Evolutionary conservation across 1,140 invertebrate species (phyloP).

Genomic region (Trachymyrmex cornetzi): DNA sequence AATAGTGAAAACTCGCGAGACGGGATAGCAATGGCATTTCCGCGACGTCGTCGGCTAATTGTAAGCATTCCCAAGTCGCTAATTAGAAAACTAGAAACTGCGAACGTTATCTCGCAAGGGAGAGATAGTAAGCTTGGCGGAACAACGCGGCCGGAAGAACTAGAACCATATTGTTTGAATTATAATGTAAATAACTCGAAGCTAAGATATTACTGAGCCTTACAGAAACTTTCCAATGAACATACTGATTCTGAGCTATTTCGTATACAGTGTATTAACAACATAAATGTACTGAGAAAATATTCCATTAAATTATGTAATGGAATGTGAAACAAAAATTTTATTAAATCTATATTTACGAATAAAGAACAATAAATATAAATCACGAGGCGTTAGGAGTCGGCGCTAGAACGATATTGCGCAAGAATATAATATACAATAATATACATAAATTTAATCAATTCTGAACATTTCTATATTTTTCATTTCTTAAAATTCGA

Average conservation of each 20-base stretch:
- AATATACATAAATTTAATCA: no score
- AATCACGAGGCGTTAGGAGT: no score
- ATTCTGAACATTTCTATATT: no score
- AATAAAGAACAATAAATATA: no score
- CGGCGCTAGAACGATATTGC: no score
- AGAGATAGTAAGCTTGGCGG: conserved; percentile 42
- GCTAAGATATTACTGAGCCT: conserved; percentile 22
- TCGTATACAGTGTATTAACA: background rate
- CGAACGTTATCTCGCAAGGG: conserved; percentile 44
- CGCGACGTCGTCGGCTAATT: conserved; percentile 48
- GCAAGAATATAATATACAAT: no score
- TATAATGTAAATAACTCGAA: conserved; percentile 62
- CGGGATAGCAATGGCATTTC: conserved; percentile 10
- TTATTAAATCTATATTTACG: background rate
- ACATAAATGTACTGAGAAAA: background rate
- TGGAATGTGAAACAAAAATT: background rate
- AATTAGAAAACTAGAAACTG: conserved; percentile 67
- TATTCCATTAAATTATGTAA: background rate
- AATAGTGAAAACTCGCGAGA: conserved; percentile 25
- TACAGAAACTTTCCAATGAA: conserved; percentile 31
- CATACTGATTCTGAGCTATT: conserved; percentile 9
- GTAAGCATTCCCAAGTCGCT: conserved; percentile 60
- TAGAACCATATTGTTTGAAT: conserved; percentile 62
- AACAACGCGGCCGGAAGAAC: conserved; percentile 38
- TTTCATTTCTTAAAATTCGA: background rate